Percentiles rank a stretch among this genome's conserved stretches.
Conservation (phyloP, 2,888 invertebrate species). For the Polyommatus icarus region DNA sequence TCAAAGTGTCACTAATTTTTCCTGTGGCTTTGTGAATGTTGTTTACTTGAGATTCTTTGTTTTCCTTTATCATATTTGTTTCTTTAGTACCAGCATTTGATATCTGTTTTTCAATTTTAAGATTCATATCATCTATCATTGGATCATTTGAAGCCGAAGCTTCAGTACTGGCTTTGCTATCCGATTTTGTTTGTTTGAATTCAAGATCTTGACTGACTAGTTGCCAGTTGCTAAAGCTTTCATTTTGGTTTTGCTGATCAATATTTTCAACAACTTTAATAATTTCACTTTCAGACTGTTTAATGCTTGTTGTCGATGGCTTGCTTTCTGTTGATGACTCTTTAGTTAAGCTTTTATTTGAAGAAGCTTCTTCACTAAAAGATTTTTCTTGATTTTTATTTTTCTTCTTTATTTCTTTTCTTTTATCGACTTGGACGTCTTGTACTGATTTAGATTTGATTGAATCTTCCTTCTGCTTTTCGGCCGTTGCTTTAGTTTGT, state of each 20-base stretch:
- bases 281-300: slow-evolving; percentile 27
- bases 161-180: background rate
- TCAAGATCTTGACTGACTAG: background rate
- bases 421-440: background rate
- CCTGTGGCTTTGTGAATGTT: background rate
- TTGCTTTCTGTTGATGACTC: background rate
- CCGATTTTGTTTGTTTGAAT: background rate
- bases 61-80: background rate
- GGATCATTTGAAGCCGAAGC: background rate
- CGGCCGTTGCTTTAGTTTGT: background rate
- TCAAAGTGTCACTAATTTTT: background rate
- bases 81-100: background rate
- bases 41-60: background rate
- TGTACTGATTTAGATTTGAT: background rate
- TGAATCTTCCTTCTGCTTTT: background rate
- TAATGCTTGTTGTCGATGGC: background rate
- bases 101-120: background rate
- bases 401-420: background rate
- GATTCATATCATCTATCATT: background rate
- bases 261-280: background rate
- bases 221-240: background rate
- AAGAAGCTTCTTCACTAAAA: background rate
- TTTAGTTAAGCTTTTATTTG: background rate
- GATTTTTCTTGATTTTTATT: background rate
- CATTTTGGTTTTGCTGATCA: background rate